A percentile compares a stretch with the other conserved stretches of the same genome.
These are phyloP conservation scores for Nasonia longicornis DNA, from an alignment of 1,140 invertebrate genomes.

Conservation along the genomic window DNA sequence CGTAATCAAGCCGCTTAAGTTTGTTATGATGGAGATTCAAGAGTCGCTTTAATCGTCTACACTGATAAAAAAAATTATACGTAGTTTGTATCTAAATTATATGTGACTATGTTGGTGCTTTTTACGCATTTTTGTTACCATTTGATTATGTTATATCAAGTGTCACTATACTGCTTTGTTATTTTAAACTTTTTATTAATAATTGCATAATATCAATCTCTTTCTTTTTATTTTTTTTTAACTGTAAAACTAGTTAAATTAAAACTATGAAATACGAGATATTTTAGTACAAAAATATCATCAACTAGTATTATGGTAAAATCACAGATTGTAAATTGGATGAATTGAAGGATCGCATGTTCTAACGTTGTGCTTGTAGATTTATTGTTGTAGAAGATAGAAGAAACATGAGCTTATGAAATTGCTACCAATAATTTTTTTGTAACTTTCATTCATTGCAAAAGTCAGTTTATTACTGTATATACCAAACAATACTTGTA, in stretches of 20 bases:
- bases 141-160: conserved; percentile 4
- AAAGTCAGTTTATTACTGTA: not conserved
- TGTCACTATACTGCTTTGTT: not conserved
- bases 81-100: conserved; percentile 23
- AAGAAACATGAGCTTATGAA: not conserved
- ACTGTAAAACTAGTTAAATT: not conserved
- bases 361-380: not conserved
- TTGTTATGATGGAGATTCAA: not conserved
- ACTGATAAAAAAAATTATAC: conserved; percentile 26
- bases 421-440: not conserved
- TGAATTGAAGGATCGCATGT: not conserved
- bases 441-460: not conserved
- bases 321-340: not conserved
- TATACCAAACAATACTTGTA: not conserved
- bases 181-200: not conserved
- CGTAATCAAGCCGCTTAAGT: not conserved
- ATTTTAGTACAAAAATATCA: not conserved
- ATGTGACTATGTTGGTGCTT: not conserved
- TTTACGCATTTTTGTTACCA: not conserved
- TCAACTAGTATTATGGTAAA: not conserved
- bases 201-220: not conserved
- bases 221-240: not conserved
- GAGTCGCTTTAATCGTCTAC: not conserved
- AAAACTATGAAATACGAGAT: not conserved
- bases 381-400: not conserved